Conservation (phyloP, 2,888 invertebrate genomes). For the Philaethria dido region DNA sequence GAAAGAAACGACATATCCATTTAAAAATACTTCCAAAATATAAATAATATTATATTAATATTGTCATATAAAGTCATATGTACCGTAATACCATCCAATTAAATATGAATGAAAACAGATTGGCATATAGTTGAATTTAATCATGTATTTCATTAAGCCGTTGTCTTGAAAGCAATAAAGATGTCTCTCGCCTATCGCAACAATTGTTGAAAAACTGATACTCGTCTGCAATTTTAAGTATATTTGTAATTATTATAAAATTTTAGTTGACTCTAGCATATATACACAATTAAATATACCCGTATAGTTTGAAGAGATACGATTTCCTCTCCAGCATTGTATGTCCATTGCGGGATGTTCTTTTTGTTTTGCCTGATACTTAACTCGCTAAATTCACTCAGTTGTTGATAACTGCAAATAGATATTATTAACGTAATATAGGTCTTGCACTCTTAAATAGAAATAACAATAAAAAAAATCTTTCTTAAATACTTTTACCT, state of each 20-base stretch:
- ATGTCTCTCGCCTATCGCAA: slow-evolving; percentile 93
- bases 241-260: not conserved
- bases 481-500: slow-evolving; percentile 81
- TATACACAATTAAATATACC: slow-evolving; percentile 53
- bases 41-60: not conserved
- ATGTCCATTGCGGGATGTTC: slow-evolving; percentile 90
- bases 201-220: slow-evolving; percentile 85
- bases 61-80: not conserved
- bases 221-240: slow-evolving; percentile 77
- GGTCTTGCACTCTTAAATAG: too few relatives aligned
- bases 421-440: not conserved
- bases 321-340: slow-evolving; percentile 91
- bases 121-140: slow-evolving; percentile 93
- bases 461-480: too few relatives aligned
- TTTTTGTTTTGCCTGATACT: slow-evolving; percentile 84
- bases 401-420: slow-evolving; percentile 87
- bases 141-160: slow-evolving; percentile 91
- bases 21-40: not conserved
- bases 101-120: slow-evolving; percentile 89
- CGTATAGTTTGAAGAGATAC: slow-evolving; percentile 86
- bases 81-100: slow-evolving; percentile 82
- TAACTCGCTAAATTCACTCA: slow-evolving; percentile 88
- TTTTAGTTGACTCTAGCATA: too few relatives aligned
- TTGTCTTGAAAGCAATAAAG: slow-evolving; percentile 91
- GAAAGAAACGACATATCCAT: slow-evolving; percentile 49